Evolutionary conservation across 2,113 vertebrate species (phyloP), one percentile per base, ranked within the genome.

Genomic region (Corvus moneduloides): DNA sequence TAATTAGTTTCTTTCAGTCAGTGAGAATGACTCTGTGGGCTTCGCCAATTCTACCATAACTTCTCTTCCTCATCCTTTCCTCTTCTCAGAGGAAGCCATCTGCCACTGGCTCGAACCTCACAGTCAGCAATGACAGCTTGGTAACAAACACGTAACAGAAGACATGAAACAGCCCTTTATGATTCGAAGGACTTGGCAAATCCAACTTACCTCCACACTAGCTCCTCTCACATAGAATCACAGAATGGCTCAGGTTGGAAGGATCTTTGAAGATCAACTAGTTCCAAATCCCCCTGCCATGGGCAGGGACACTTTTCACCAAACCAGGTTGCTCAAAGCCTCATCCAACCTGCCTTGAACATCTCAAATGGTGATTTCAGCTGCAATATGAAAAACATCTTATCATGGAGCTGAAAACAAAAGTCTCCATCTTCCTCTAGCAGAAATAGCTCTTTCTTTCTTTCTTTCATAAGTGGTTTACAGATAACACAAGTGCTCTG

Each of bases 21-120:
- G 11, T 1, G 7, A 69, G 23, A 46, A 78, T 2, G 17, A 73
- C 51, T 69, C 41, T 3, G 1, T 3, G 2, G 10, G 14, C 10
- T 72, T 77, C 56, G n/a, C 48, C n/a, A 83, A 37, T 35, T 58
- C 83, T 7, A 37, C 15, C 23, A 7, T 8, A 39, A 67, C 30
- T 54, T 76, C 19, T 66, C 61, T 73, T 82, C 28, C 14, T 76
- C 0, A 0, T n/a, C 48, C 41, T 39, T 64, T 72, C 37, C n/a
- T 78, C 61, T 49, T 52, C 46, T 49, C 15, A 35, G 39, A 81
- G 11, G 33, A 63, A 74, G 30, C 44, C 12, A 32, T 62, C 59
- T 67, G n/a, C 15, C 69, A 51, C 48, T 84, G 83, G 39, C 24
- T 84, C 30, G 16, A 81, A 67, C n/a, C 30, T 68, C 33, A 66